Evolutionary conservation across 2,113 vertebrate species (phyloP).

Genomic region (Chaetodon trifascialis): DNA sequence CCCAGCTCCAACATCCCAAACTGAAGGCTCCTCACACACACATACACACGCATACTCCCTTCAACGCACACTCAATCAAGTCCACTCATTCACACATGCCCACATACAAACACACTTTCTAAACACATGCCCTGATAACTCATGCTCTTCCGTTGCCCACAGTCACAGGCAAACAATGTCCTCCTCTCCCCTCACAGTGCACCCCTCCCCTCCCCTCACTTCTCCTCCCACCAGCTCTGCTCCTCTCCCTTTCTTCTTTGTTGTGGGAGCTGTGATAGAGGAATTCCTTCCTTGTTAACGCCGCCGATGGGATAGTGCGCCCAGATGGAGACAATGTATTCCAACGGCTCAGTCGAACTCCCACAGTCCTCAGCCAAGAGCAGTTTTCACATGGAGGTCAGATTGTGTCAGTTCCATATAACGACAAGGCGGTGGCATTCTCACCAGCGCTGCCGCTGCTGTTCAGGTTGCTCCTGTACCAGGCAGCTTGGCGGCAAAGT

Average conservation of each 20-base stretch:
- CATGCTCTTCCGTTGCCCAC: constrained; percentile 86
- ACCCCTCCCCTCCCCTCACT: constrained; percentile 77
- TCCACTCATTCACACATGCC: constrained; percentile 73
- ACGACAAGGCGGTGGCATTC: constrained; percentile 50
- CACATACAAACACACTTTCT: constrained; percentile 78
- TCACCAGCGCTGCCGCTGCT: constrained; percentile 48
- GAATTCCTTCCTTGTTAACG: constrained; percentile 84
- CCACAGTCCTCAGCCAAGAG: constrained; percentile 71
- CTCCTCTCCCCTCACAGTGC: constrained; percentile 73
- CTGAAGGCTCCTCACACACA: constrained; percentile 55
- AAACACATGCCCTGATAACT: constrained; percentile 83
- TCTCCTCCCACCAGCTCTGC: constrained; percentile 81
- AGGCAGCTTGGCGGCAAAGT: constrained; percentile 77
- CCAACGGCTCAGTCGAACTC: constrained; percentile 77
- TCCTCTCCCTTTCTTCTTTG: constrained; percentile 86
- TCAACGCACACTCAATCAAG: constrained; percentile 63
- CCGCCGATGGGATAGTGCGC: constrained; percentile 74
- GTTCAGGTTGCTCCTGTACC: constrained; percentile 75
- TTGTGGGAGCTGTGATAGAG: constrained; percentile 83
- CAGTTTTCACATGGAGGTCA: constrained; percentile 66
- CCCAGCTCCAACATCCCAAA: constrained; percentile 75
- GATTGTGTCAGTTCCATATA: constrained; percentile 58
- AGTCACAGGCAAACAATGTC: constrained; percentile 88
- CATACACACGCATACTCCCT: constrained; percentile 27
- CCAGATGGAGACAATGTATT: constrained; percentile 79